A percentile compares a stretch with the other conserved stretches of the same genome.
These are phyloP conservation scores for Arbacia lixula DNA, from an alignment of 53 echinoderm and acorn worm genomes.

Conservation along the genomic window DNA sequence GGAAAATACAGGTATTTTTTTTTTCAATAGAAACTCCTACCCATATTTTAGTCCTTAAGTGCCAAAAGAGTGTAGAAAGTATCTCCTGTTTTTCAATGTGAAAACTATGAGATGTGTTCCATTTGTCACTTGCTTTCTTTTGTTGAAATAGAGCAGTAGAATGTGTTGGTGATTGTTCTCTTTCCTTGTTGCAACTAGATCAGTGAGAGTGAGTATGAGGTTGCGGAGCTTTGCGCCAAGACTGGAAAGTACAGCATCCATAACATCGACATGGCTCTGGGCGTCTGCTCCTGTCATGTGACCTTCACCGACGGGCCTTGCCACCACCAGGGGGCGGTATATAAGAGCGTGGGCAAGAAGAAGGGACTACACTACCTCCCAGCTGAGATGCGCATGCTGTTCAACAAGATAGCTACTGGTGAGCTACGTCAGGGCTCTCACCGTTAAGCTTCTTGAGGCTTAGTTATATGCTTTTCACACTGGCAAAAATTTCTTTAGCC, in stretches of 20 bases:
- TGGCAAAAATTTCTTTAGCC: no score
- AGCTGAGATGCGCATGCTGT: neutral
- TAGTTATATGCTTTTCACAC: no score
- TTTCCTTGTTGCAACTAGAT: neutral
- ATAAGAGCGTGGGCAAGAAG: constrained; percentile 1
- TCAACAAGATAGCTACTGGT: constrained; percentile 23
- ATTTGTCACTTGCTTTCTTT: no score
- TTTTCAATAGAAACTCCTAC: no score
- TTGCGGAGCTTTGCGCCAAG: neutral
- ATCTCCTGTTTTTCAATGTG: no score
- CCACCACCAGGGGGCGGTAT: constrained; percentile 72
- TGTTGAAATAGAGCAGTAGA: no score
- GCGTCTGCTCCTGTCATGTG: constrained; percentile 66
- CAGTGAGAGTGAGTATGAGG: neutral
- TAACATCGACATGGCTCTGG: constrained; percentile 72
- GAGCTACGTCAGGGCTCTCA: neutral
- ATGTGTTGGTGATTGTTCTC: no score
- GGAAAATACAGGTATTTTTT: no score
- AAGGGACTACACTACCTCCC: neutral
- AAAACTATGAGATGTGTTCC: no score
- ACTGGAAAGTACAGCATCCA: no score
- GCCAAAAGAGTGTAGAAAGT: no score
- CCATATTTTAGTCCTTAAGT: no score
- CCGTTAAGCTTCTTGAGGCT: neutral
- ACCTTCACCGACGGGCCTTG: constrained; percentile 64